Base-by-base conservation (phyloP, 1,140 invertebrate species). In the Globodera rostochiensis region DNA sequence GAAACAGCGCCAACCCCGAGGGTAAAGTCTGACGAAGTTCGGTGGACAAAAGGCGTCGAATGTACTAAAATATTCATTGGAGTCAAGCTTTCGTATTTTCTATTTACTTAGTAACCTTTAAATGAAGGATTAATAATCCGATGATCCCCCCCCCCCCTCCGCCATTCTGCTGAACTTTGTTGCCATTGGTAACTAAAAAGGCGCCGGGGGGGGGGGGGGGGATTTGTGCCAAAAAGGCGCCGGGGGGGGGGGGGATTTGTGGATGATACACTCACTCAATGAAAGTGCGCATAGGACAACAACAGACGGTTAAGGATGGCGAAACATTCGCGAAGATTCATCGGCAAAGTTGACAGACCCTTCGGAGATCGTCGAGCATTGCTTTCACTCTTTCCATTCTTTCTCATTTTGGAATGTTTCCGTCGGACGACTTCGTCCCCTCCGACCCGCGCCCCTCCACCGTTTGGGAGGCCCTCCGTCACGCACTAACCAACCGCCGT, bases 401-500 rank as follows among this genome's bases (percentile, higher is more conserved):
- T 6, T 15, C 11, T 15, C 36, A 36, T 15, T 60, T 60, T 60
- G 13, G 13, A 11, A 60, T 60, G 11, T 19, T 11, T 19, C 19
- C 57, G 11, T 60, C 57, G 13, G 57, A 60, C 15, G 13, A 60
- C 5, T 60, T 60, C 15, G 57, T 89, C 11, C 69, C 69, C 46
- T 36, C 69, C 69, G 69, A 71, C n/a, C 69, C 7, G 88, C 89
- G 92, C 91, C 36, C 92, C 86, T 81, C 92, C 91, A 79, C 91
- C 90, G 83, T 91, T 97, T 64, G 49, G 46, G 76, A 78, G 50
- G 76, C 76, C 6, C 70, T 93, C 97, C 98, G 91, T 96, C 96
- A 90, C 96, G 96, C 92, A 98, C 98, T 82, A 98, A 94, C 67
- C 96, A 96, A 89, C 96, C 96, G 84, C 94, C 94, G 91, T 98